These are phyloP conservation scores for Morelia viridis DNA, from an alignment of 2,797 vertebrate species.

Conservation along the genomic window DNA sequence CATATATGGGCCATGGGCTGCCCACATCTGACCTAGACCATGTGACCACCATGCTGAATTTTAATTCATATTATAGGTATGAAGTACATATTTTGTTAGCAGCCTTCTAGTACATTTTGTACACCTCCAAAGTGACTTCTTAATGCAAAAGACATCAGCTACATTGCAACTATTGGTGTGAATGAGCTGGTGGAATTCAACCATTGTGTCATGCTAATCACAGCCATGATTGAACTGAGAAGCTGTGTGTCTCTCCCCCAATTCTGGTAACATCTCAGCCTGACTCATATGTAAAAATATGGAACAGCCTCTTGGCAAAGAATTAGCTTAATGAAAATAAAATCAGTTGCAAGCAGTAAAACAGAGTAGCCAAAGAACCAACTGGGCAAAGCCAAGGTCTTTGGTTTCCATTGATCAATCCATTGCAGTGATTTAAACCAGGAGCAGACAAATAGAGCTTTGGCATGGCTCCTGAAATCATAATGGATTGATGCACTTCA, in stretches of 20 bases:
- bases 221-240: neutral
- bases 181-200: neutral
- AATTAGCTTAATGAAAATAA: too few species aligned
- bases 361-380: too few species aligned
- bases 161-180: neutral
- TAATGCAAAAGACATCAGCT: neutral
- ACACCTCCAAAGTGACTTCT: neutral
- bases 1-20: too few species aligned
- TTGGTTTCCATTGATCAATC: too few species aligned
- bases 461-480: too few species aligned
- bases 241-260: neutral
- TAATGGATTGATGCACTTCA: too few species aligned
- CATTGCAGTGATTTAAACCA: too few species aligned
- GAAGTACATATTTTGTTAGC: neutral
- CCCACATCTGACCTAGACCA: neutral
- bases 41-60: neutral
- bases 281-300: neutral
- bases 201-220: neutral
- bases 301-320: too few species aligned
- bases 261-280: neutral
- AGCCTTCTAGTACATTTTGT: neutral
- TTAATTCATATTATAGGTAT: neutral
- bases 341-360: too few species aligned
- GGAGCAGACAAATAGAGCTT: too few species aligned
- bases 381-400: too few species aligned